Percentiles rank a stretch among this genome's conserved stretches.
phyloP scores from a whole-genome alignment of 2,797 vertebrate genomes.

The Cyclura pinguis region DNA sequence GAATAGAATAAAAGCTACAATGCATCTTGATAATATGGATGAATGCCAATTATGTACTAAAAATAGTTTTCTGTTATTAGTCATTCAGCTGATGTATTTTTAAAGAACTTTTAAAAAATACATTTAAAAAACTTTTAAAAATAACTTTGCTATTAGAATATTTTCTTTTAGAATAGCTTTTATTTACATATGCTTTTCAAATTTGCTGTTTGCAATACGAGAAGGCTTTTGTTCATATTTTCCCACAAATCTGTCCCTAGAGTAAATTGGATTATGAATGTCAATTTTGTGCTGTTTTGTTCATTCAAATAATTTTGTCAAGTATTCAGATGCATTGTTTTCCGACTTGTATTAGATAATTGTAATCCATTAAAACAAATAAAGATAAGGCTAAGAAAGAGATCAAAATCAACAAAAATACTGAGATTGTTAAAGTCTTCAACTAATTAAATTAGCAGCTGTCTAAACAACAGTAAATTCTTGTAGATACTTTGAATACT shows the following conservation, averaged over 20 bases:
- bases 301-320: slow-evolving; percentile 63
- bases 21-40: slow-evolving; percentile 43
- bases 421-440: slow-evolving; percentile 58
- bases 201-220: slow-evolving; percentile 41
- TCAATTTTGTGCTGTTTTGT: slow-evolving; percentile 60
- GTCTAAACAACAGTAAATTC: slow-evolving; percentile 28
- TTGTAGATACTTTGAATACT: slow-evolving; percentile 19
- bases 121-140: no score
- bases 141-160: no score
- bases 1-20: slow-evolving; percentile 26
- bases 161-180: slow-evolving; percentile 49
- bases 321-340: slow-evolving; percentile 50
- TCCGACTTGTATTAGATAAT: slow-evolving; percentile 57
- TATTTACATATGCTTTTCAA: slow-evolving; percentile 59
- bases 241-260: slow-evolving; percentile 51
- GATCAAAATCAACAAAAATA: slow-evolving; percentile 49
- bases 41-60: slow-evolving; percentile 22
- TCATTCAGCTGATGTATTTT: slow-evolving; percentile 22
- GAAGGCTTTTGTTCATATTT: slow-evolving; percentile 53
- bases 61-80: slow-evolving; percentile 17
- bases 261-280: slow-evolving; percentile 59
- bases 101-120: not conserved
- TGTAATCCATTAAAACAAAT: slow-evolving; percentile 59
- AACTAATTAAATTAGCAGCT: slow-evolving; percentile 43
- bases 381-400: slow-evolving; percentile 46